Conservation (phyloP, 2,888 invertebrate species). For the Spisula subtruncata region DNA sequence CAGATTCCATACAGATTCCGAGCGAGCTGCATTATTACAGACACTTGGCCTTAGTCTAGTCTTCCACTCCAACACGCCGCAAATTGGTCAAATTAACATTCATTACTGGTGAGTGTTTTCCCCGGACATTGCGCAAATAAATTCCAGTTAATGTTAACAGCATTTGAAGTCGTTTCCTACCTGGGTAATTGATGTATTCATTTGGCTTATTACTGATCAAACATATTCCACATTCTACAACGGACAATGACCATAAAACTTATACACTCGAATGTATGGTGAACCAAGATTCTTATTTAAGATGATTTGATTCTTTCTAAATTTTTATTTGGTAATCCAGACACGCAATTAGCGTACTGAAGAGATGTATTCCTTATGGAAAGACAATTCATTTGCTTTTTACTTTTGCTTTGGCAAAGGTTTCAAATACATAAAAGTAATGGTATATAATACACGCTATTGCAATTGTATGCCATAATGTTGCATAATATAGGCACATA, state of each 20-base stretch:
- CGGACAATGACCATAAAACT: not conserved
- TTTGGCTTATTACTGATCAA: not conserved
- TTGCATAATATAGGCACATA: too few species aligned
- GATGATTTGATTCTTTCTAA: too few species aligned
- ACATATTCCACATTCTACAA: not conserved
- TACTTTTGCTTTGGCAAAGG: too few species aligned
- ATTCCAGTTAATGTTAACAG: not conserved
- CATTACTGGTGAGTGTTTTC: not conserved
- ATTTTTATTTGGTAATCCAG: too few species aligned
- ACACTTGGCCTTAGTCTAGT: not conserved
- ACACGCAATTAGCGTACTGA: too few species aligned
- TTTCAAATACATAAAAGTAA: too few species aligned
- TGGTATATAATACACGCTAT: too few species aligned
- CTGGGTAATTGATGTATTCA: not conserved
- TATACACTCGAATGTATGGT: too few species aligned
- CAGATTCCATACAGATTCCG: not conserved
- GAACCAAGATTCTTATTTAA: too few species aligned
- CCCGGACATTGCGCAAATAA: not conserved
- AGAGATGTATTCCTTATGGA: too few species aligned
- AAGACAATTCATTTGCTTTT: too few species aligned
- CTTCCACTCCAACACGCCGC: not conserved
- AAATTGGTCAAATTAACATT: conserved; percentile 15
- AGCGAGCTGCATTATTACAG: not conserved
- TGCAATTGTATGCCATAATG: too few species aligned
- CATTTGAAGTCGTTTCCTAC: not conserved